These are phyloP conservation scores for Echiichthys vipera DNA, from an alignment of 2,797 vertebrate genomes.

Conservation along the genomic window DNA sequence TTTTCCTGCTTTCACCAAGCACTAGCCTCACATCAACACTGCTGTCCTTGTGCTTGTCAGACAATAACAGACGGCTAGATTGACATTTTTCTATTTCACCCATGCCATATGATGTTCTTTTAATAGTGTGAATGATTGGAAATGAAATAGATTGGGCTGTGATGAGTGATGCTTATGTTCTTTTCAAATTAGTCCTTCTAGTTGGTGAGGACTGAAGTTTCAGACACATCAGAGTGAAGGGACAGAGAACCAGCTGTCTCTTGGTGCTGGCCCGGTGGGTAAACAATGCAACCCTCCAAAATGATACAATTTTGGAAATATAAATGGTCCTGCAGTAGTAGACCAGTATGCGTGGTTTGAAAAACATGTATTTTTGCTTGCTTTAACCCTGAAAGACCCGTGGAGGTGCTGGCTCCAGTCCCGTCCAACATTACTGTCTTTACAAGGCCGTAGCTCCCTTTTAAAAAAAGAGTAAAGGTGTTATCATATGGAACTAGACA, in stretches of 20 bases:
- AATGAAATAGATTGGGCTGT: background rate
- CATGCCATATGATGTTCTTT: too few relatives aligned
- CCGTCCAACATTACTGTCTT: too few relatives aligned
- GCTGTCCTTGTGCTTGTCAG: background rate
- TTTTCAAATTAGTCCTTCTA: background rate
- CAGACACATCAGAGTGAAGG: background rate
- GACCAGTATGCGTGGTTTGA: background rate
- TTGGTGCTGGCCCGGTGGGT: constrained; percentile 16
- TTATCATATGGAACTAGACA: too few relatives aligned
- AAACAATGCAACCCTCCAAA: background rate
- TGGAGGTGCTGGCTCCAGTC: too few relatives aligned
- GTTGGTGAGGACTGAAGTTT: constrained; percentile 40
- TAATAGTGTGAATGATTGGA: too few relatives aligned
- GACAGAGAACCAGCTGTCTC: background rate
- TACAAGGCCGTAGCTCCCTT: too few relatives aligned
- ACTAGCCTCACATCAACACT: background rate
- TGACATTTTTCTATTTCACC: background rate
- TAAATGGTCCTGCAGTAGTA: background rate
- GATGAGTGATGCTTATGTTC: background rate
- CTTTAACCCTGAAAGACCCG: too few relatives aligned
- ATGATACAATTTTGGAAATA: background rate
- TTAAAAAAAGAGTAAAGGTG: too few relatives aligned
- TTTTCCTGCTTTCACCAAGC: constrained; percentile 15
- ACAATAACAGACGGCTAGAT: background rate
- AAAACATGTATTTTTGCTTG: background rate